A percentile compares a stretch with the other conserved stretches of the same genome.
Evolutionary conservation across 2,888 invertebrate genomes (phyloP).

Genomic region (Limnephilus rhombicus): DNA sequence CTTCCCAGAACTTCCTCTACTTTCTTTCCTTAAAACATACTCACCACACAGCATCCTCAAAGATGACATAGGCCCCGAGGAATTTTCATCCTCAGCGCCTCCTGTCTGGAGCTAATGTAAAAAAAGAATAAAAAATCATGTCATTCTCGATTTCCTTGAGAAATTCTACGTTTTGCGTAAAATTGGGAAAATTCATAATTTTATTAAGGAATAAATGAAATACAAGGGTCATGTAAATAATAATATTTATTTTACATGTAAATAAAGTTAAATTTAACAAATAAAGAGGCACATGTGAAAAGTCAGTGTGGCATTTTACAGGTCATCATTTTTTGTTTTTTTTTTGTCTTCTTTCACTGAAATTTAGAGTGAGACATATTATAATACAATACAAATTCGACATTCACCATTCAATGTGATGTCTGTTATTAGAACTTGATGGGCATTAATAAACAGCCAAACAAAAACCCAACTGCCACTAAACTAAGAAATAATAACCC

Average conservation of each 20-base stretch:
- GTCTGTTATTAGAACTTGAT: constrained; percentile 32
- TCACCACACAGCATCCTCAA: too few species aligned
- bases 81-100: too few species aligned
- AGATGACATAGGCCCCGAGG: too few species aligned
- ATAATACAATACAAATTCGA: background rate
- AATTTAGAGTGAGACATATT: constrained; percentile 6
- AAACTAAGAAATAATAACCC: constrained; percentile 47
- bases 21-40: too few species aligned
- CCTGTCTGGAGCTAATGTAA: too few species aligned
- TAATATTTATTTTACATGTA: constrained; percentile 58
- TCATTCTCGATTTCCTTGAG: too few species aligned
- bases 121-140: too few species aligned
- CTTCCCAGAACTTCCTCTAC: too few species aligned
- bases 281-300: constrained; percentile 66
- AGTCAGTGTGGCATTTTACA: constrained; percentile 58
- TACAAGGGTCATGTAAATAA: constrained; percentile 35
- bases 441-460: constrained; percentile 55
- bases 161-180: too few species aligned
- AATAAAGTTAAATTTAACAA: constrained; percentile 58
- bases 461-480: constrained; percentile 58
- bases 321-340: constrained; percentile 18
- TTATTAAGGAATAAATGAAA: background rate
- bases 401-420: too few species aligned
- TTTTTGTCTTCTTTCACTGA: constrained; percentile 18
- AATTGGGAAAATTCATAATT: background rate